Base-by-base conservation (phyloP, 2,888 invertebrate genomes). In the Tolmerus cingulatus region DNA sequence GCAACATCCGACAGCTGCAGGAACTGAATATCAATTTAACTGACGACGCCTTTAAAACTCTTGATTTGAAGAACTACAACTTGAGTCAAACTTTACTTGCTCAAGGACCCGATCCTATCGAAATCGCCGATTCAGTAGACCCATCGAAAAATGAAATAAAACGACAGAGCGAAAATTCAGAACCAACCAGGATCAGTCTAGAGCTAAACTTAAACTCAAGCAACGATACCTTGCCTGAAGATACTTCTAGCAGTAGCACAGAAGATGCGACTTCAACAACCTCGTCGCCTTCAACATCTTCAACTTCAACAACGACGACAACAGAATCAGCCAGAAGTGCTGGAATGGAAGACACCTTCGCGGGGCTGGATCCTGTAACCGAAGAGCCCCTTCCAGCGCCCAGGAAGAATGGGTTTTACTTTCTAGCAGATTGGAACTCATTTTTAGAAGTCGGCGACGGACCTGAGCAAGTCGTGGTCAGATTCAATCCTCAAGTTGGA, bases 401-500 rank as follows among this genome's bases (percentile, higher is more conserved):
- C 57, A 94, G 94, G 89, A 95, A 94, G 90, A 97, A 95, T 88
- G 97, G 97, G 0, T 95, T 97, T 89, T 97, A 97, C 91, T 97
- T 97, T 93, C 94, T 97, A 90, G 93, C 97, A 8, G 97, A 97
- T 91, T 97, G 97, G 97, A 97, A 97, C 90, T 95, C 96, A 86
- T 97, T 97, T 90, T 93, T 97, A 23, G 97, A 97, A 92, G 97
- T 97, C 4, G 97, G 97, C 14, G 94, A 95, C 89, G 96, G 96
- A 30, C 96, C 95, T 57, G 95, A 94, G 89, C 95, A 96, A 92
- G 96, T 97, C 0, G 96, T 96, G 90, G 94, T 97, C 89, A 94
- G 96, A 90, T 96, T 97, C 90, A 95, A 96, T 89, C 97, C 97
- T 0, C 96, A 96, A 93, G 94, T 95, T 74, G 97, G 97, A 0